Evolutionary conservation across 2,113 vertebrate genomes (phyloP), one percentile per base, ranked within the genome.

Genomic region (Steatornis caripensis): DNA sequence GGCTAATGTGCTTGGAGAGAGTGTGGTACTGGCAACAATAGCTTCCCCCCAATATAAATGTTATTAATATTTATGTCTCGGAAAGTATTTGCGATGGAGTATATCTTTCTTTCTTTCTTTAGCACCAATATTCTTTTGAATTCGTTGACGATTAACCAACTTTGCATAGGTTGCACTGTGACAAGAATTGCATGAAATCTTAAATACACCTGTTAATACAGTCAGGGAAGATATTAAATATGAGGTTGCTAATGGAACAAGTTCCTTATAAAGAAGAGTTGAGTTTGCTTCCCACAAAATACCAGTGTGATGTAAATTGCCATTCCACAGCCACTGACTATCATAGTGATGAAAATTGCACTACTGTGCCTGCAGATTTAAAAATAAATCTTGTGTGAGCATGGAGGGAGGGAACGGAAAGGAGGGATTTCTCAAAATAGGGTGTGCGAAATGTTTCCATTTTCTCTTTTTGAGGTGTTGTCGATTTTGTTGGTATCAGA

Each of bases 311-410:
- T 90, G 68, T 62, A 88, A 92, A 89, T 77, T 74, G 54, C 58
- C 64, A 58, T 82, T 95, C 74, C 83, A 88, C 68, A 90, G 60
- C 55, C 90, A 91, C 57, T 89, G 87, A 92, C 86, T 90, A 80
- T 90, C 32, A 45, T 19, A 92, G 82, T 83, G 87, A 85, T 74
- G 62, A 93, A 95, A 94, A 69, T 51, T 88, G 49, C 90, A 90
- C 79, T 86, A 84, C 91, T 81, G 79, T 81, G 94, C 41, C 86
- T 95, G 89, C 68, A 84, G 79, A 77, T 84, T 92, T 90, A 93
- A 96, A 96, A 97, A 95, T 96, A 97, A 90, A 93, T 61, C 34
- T 74, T 83, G 83, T 95, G 71, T 96, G 83, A 95, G 76, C 72
- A 84, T 0, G 4, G 20, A 92, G 53, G 22, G 64, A 93, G 37